These are phyloP conservation scores for Opisthocomus hoazin DNA, from an alignment of 2,113 vertebrate species.

Conservation along the genomic window DNA sequence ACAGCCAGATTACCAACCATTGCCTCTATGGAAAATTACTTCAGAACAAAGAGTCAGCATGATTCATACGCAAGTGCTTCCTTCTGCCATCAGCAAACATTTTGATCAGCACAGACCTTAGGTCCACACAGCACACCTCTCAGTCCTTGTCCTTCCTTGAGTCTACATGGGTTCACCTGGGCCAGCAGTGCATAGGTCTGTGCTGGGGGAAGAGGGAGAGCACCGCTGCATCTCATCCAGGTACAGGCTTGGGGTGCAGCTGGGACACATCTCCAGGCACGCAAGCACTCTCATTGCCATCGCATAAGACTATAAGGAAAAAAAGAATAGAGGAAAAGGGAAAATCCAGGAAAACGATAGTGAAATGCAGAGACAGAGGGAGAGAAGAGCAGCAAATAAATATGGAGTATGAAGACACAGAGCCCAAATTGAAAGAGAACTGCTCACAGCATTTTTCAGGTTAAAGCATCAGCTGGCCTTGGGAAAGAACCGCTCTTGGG, in stretches of 20 bases:
- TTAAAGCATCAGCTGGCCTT: neutral
- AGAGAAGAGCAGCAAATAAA: neutral
- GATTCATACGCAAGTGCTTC: neutral
- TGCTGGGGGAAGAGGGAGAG: neutral
- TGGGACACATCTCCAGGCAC: neutral
- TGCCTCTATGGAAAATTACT: neutral
- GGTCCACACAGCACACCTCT: fast-evolving
- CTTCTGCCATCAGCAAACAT: neutral
- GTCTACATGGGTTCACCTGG: neutral
- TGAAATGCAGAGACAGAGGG: neutral
- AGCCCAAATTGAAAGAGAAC: neutral
- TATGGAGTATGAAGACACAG: neutral
- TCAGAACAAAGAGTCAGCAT: neutral
- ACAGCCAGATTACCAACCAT: neutral
- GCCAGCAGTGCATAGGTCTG: neutral
- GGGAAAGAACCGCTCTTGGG: neutral
- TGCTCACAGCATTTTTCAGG: neutral
- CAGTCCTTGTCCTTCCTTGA: neutral
- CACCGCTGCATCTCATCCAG: neutral
- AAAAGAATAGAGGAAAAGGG: neutral
- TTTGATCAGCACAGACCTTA: neutral
- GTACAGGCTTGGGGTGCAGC: neutral
- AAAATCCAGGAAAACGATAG: neutral
- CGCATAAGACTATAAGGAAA: neutral
- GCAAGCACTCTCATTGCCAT: neutral